A percentile compares a stretch with the other conserved stretches of the same genome.
Conservation (phyloP, 2,888 invertebrate genomes). For the Rhabditoides inermis region DNA sequence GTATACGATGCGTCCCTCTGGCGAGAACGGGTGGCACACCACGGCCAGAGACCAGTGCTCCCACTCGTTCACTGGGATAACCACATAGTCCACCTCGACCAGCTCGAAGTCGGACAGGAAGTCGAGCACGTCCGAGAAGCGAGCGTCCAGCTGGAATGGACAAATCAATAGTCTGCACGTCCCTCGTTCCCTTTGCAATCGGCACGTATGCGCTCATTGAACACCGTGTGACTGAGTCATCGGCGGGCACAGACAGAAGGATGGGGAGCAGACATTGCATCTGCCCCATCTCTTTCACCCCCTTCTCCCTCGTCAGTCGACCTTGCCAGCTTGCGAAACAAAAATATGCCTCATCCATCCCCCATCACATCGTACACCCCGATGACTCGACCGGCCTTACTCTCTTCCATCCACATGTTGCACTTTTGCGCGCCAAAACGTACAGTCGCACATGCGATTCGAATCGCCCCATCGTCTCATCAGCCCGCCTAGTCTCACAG, state of each 20-base stretch:
- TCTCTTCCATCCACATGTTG: no score
- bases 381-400: no score
- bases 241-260: no score
- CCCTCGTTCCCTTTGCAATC: not conserved
- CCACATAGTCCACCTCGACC: conserved; percentile 41
- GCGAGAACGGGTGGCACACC: conserved; percentile 34
- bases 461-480: no score
- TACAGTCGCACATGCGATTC: no score
- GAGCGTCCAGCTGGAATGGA: conserved; percentile 17
- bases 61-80: conserved; percentile 44
- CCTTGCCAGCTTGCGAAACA: not conserved
- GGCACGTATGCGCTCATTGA: no score
- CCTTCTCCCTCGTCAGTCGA: not conserved
- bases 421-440: no score
- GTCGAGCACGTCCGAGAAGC: conserved; percentile 31
- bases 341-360: no score
- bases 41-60: conserved; percentile 44
- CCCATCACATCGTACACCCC: no score
- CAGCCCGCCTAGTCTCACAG: no score
- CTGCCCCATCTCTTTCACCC: not conserved
- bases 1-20: conserved; percentile 22
- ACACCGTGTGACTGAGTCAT: no score
- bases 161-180: not conserved
- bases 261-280: no score
- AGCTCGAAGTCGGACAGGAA: conserved; percentile 41